Base-by-base conservation (phyloP, 1,140 invertebrate genomes). In the Heliconius himera region DNA sequence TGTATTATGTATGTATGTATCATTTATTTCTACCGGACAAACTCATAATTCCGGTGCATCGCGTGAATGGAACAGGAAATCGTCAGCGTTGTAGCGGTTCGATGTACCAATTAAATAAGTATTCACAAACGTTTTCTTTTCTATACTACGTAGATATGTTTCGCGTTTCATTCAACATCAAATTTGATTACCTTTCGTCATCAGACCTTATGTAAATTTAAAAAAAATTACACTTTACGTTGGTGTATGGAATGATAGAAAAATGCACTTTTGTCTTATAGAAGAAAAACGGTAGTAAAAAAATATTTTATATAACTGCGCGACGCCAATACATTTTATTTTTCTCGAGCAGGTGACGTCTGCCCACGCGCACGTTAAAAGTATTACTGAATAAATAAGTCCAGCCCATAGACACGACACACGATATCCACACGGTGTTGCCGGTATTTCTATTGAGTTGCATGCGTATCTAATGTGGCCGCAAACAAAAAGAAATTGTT, bases 41-140 rank as follows among this genome's bases (percentile, higher is more conserved):
- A 66, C 8, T 66, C 3, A 66, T 16, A 76, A 76, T 80, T 80
- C 66, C 77, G 74, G 54, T 77, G 74, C 71, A 81, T 82, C 80
- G 84, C 84, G 82, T 85, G 84, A 83, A 80, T 74, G 78, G 70
- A 82, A 85, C 85, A 82, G 83, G 85, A 87, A 87, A 87, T 87
- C 85, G 83, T 80, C 79, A 81, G 70, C 75, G 60, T 41, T 81
- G 51, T 78, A 70, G 26, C 11, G 54, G 54, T 9, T 56, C n/a
- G n/a, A 56, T 11, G 60, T 66, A 66, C 26, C 26, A 46, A 79
- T 78, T 70, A 80, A 66, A 49, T 80, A 75, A 38, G 54, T 78
- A 76, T 33, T 66, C 60, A 66, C 60, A n/a, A 66, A 29, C 60
- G 60, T 66, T 66, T 66, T 66, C 60, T 29, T 66, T 66, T 66